Percentiles rank a stretch among this genome's conserved stretches.
Conservation (phyloP, 2,888 invertebrate genomes). For the Carterocephalus palaemon region DNA sequence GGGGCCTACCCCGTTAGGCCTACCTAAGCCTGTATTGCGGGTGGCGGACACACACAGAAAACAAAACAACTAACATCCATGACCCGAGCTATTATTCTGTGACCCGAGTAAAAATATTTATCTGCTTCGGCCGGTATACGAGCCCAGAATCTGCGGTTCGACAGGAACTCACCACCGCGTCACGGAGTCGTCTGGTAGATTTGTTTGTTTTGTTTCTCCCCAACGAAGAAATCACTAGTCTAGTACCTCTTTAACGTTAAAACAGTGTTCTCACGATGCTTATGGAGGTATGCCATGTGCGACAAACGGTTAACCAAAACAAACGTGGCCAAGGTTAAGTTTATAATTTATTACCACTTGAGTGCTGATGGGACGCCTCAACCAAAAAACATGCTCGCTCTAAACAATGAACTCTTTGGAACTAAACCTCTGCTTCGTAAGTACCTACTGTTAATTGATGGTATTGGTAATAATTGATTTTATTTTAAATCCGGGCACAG, state of each 20-base stretch:
- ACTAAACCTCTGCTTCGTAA: constrained; percentile 1
- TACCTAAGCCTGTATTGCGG: too few relatives aligned
- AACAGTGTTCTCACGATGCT: constrained; percentile 68
- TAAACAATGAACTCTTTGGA: constrained; percentile 58
- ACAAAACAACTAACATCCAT: too few relatives aligned
- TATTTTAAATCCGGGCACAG: too few relatives aligned
- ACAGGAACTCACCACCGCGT: too few relatives aligned
- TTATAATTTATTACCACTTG: constrained; percentile 74
- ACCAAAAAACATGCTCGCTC: constrained; percentile 45
- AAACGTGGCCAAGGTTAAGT: constrained; percentile 71
- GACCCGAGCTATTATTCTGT: too few relatives aligned
- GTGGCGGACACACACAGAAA: too few relatives aligned
- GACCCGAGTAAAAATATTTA: too few relatives aligned
- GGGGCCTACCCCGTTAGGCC: too few relatives aligned
- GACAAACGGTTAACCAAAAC: constrained; percentile 64
- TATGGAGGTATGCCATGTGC: constrained; percentile 44
- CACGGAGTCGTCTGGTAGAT: too few relatives aligned
- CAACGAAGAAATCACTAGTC: constrained; percentile 1
- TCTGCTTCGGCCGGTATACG: too few relatives aligned
- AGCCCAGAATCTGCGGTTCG: too few relatives aligned
- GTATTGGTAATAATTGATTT: constrained; percentile 2
- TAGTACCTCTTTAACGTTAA: too few relatives aligned
- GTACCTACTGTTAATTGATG: constrained; percentile 4
- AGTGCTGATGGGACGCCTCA: constrained; percentile 56
- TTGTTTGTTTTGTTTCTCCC: background rate